Evolutionary conservation across 2,888 invertebrate genomes (phyloP).

Genomic region (Creontiades dilutus): DNA sequence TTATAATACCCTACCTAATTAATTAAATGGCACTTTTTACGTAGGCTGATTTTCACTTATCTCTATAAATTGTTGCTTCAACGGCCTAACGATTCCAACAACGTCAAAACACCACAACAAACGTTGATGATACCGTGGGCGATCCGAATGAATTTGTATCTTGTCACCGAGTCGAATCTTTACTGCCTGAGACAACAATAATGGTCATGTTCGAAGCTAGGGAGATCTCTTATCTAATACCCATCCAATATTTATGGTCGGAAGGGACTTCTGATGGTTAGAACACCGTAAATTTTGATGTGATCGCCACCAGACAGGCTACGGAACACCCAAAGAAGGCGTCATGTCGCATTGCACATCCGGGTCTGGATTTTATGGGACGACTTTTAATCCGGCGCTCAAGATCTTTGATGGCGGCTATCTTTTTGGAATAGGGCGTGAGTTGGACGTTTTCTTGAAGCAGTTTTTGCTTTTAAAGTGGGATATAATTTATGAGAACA

Average conservation of each 20-base stretch:
- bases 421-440: background rate
- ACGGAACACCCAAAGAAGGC: slow-evolving; percentile 18
- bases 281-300: slow-evolving; percentile 28
- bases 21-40: too few relatives aligned
- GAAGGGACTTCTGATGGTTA: slow-evolving; percentile 36
- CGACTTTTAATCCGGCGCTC: background rate
- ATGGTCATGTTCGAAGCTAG: background rate
- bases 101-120: background rate
- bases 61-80: too few relatives aligned
- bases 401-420: background rate
- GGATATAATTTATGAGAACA: background rate
- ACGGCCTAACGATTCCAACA: background rate
- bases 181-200: slow-evolving; percentile 17
- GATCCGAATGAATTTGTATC: background rate
- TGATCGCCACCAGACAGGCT: background rate
- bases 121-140: background rate
- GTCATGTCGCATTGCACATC: slow-evolving; percentile 10
- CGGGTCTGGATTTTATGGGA: slow-evolving; percentile 17
- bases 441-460: slow-evolving; percentile 37
- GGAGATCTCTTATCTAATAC: background rate
- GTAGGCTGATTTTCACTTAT: too few relatives aligned
- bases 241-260: slow-evolving; percentile 14
- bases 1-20: too few relatives aligned
- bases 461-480: background rate
- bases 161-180: background rate